Base-by-base conservation (phyloP, 2,113 vertebrate species). In the Neotoma lepida region DNA sequence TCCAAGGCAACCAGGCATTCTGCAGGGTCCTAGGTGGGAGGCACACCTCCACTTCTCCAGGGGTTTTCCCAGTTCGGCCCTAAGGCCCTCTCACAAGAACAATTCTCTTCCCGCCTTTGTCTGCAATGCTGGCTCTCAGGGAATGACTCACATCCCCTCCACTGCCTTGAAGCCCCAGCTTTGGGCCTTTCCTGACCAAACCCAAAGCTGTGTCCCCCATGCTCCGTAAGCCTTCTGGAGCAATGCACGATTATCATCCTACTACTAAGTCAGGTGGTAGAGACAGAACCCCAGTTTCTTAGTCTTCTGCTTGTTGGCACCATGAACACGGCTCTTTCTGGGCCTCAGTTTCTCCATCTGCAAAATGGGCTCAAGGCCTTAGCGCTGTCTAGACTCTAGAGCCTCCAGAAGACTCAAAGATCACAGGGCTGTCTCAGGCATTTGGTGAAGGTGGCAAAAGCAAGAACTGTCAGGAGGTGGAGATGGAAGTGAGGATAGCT, bases 101-200 rank as follows among this genome's bases (percentile, higher is more conserved):
- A 97, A 97, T 97, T 74, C 97, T 94, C 94, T 97, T 97, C 95
- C 96, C 90, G 91, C 90, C 88, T 97, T 97, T 97, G 96, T 97
- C 93, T 82, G 64, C 44, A 26, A 61, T 26, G 68, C 89, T 76
- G 94, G 68, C 30, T 91, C 58, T 84, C 63, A 80, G 80, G 86
- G 94, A 97, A 77, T 97, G 96, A 97, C 96, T 97, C 97, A 97
- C 66, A 97, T 96, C 93, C 94, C 96, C 76, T 95, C 77, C 18
- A 39, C 88, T 85, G 64, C 0, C 9, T 10, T 24, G 49, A 82
- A 80, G 88, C 76, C 92, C 54, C 70, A 73, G 94, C 71, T 74
- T 74, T 28, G 56, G n/a, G 44, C 64, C 63, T 80, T 89, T 94
- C 26, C 73, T 58, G 46, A 64, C 46, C 0, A 28, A 77, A 86